These are phyloP conservation scores for Rhopalosiphum maidis DNA, from an alignment of 1,140 invertebrate genomes.

Conservation along the genomic window DNA sequence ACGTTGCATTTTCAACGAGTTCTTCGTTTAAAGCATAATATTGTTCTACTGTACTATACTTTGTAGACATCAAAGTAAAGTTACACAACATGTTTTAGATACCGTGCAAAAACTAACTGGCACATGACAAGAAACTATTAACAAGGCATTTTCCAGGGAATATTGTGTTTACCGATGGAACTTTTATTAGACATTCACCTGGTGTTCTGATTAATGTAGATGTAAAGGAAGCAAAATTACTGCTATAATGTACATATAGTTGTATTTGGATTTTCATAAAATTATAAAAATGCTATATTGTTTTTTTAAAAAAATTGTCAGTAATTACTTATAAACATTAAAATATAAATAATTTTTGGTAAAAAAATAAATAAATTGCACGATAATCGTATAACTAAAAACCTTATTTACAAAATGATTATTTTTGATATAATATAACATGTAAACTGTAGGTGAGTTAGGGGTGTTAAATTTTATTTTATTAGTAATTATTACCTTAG, in stretches of 20 bases:
- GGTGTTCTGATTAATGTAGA: not conserved
- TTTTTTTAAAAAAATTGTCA: not conserved
- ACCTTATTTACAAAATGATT: not conserved
- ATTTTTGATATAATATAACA: not conserved
- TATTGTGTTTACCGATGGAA: constrained; percentile 13
- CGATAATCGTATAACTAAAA: not conserved
- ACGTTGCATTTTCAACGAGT: not conserved
- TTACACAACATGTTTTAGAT: constrained; percentile 26
- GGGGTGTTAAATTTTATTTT: not conserved
- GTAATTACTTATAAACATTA: not conserved
- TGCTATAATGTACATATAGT: not conserved
- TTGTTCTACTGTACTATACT: constrained; percentile 6
- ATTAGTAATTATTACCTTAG: no score
- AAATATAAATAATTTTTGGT: not conserved
- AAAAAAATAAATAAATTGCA: not conserved
- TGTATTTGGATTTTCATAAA: not conserved
- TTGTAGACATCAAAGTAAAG: constrained; percentile 22
- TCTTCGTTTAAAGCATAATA: constrained; percentile 25
- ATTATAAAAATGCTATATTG: not conserved
- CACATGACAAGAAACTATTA: constrained; percentile 46
- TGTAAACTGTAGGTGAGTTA: not conserved
- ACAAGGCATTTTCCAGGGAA: not conserved
- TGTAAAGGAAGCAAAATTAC: not conserved
- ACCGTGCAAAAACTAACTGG: constrained; percentile 33
- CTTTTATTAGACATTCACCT: constrained; percentile 17